A percentile compares a stretch with the other conserved stretches of the same genome.
Evolutionary conservation across 2,888 invertebrate genomes (phyloP).

Genomic region (Catotricha subobsoleta): DNA sequence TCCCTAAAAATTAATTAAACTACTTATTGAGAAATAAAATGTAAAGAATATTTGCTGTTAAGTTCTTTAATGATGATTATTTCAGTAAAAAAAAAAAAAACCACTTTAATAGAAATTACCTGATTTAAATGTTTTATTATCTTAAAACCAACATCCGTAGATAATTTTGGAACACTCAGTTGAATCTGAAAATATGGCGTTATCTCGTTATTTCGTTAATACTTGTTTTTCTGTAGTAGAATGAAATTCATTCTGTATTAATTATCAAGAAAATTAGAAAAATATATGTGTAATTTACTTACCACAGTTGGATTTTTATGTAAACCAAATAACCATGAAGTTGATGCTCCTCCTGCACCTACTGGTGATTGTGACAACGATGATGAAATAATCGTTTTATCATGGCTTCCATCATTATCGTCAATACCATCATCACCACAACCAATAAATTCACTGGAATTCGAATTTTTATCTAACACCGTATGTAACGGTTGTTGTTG

Average conservation of each 20-base stretch:
- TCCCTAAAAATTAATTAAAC: conserved; percentile 15
- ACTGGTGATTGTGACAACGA: conserved; percentile 2
- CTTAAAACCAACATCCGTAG: conserved; percentile 20
- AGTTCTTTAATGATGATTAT: neutral
- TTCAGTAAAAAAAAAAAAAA: neutral
- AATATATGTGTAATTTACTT: conserved; percentile 8
- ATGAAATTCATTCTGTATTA: too few relatives aligned
- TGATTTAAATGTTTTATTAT: conserved; percentile 11
- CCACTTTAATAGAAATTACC: neutral
- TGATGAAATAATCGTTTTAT: neutral
- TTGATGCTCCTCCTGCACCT: conserved; percentile 8
- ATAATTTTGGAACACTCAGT: conserved; percentile 21
- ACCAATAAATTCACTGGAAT: neutral
- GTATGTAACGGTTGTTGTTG: neutral
- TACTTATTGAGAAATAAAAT: neutral
- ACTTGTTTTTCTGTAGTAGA: too few relatives aligned
- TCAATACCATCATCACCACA: neutral
- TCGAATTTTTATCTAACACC: neutral
- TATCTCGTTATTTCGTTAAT: neutral
- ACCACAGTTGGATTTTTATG: conserved; percentile 28
- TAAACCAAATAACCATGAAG: conserved; percentile 25
- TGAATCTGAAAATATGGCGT: conserved; percentile 17
- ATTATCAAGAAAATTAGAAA: too few relatives aligned
- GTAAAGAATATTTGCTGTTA: neutral
- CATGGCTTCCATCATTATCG: neutral